phyloP scores from a whole-genome alignment of 2,113 vertebrate genomes.

The Cynocephalus volans region DNA sequence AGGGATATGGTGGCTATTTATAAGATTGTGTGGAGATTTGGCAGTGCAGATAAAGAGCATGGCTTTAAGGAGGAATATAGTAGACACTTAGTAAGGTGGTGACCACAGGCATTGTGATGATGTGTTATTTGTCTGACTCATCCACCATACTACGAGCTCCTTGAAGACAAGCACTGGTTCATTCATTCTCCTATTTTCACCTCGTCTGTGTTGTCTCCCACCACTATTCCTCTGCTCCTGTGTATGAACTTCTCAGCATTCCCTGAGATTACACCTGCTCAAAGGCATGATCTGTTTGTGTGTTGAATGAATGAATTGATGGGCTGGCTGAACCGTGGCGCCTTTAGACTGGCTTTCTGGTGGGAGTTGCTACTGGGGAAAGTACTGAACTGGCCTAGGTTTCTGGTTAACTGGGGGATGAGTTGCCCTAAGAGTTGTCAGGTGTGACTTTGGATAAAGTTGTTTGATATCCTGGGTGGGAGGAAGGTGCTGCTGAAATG shows the following conservation, averaged over 20 bases:
- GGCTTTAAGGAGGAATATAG: background rate
- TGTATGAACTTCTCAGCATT: background rate
- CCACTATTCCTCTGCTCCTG: background rate
- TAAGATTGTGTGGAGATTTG: background rate
- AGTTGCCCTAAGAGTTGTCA: background rate
- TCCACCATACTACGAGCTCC: background rate
- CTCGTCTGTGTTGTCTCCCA: background rate
- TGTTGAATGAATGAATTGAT: background rate
- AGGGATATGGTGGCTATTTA: background rate
- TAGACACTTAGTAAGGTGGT: background rate
- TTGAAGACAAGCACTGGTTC: background rate
- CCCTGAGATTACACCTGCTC: background rate
- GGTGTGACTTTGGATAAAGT: background rate
- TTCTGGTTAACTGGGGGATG: background rate
- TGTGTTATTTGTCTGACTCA: background rate
- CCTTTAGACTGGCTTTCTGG: background rate
- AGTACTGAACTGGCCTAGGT: background rate
- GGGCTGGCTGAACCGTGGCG: background rate
- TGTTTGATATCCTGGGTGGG: background rate
- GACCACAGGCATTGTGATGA: accelerated
- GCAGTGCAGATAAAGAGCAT: background rate
- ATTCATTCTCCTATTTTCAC: background rate
- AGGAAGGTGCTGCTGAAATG: background rate
- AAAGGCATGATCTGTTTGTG: background rate
- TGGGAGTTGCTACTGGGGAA: background rate